Conservation (phyloP, 2,888 invertebrate species). For the Torymus texanus region DNA sequence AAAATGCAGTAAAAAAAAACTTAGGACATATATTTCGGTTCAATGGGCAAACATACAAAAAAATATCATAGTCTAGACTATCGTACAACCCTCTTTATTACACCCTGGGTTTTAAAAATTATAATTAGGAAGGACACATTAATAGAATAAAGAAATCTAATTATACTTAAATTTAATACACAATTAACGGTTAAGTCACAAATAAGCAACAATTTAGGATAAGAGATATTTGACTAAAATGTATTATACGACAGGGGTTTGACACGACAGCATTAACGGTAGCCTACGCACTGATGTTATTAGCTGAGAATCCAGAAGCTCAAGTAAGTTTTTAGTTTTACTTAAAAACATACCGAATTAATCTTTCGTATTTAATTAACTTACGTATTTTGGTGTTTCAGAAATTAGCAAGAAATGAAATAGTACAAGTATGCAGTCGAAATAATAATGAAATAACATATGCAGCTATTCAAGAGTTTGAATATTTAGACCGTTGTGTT, state of each 20-base stretch:
- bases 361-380: too few species aligned
- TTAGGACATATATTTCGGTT: too few species aligned
- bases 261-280: constrained; percentile 79
- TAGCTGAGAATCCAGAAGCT: constrained; percentile 75
- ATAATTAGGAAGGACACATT: too few species aligned
- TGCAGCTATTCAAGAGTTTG: constrained; percentile 80
- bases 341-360: neutral
- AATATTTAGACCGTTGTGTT: constrained; percentile 82
- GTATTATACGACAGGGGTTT: constrained; percentile 76
- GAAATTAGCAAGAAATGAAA: constrained; percentile 59
- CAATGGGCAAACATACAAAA: too few species aligned
- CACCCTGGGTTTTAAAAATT: too few species aligned
- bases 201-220: too few species aligned
- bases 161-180: too few species aligned
- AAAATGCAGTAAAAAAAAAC: too few species aligned
- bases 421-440: constrained; percentile 75
- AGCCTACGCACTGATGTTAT: constrained; percentile 75
- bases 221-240: neutral
- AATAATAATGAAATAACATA: constrained; percentile 75
- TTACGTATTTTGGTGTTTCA: constrained; percentile 15
- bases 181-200: too few species aligned
- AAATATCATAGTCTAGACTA: too few species aligned
- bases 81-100: too few species aligned
- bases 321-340: constrained; percentile 60
- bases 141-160: too few species aligned